Base-by-base conservation (phyloP, 2,797 vertebrate species). In the Todus mexicanus region DNA sequence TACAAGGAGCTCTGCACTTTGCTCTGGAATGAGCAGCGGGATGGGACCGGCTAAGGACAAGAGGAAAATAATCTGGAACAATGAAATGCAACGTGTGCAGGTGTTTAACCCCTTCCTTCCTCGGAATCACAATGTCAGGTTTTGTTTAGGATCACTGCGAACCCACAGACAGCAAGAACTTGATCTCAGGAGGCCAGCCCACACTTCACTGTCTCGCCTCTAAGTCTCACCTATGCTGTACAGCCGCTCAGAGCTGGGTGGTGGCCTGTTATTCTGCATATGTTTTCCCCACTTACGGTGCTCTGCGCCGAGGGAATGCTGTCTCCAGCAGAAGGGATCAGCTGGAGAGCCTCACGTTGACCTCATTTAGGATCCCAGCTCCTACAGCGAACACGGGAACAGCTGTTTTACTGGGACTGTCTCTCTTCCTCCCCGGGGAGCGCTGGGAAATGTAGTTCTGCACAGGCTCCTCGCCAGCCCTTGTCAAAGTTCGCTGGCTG, bases 401-500 rank as follows among this genome's bases (percentile, higher is more conserved):
- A 23, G 11, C 64, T 18, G 25, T 12, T 37, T 6, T 1, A 2
- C 43, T 0, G 65, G 5, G 2, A 1, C 16, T 0, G 59, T 2
- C 3, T 0, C 51, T 26, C 29, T 31, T 33, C 75, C 40, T 60
- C 9, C 40, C 0, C 27, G 2, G 63, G 81, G 71, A 54, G 56
- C 21, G 26, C 84, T 84, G 95, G 96, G 96, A 96, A 40, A 26
- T 96, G 96, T 94, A 95, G 96, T 96, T 78, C 71, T 10, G 40
- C 12, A 0, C 15, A 2, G 54, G 48, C 71, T 35, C 51, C 70
- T 27, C 10, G 5, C 42, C 7, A 63, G 40, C 19, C 7, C 51
- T 6, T 6, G 26, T 22, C 54, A 10, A 5, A 12, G 31, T 20
- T 13, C 1, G 11, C 7, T 5, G 60, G 53, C 82, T 51, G 54